A percentile compares a stretch with the other conserved stretches of the same genome.
Evolutionary conservation across 2,797 vertebrate species (phyloP).

Genomic region (Sebastes melanostomus): DNA sequence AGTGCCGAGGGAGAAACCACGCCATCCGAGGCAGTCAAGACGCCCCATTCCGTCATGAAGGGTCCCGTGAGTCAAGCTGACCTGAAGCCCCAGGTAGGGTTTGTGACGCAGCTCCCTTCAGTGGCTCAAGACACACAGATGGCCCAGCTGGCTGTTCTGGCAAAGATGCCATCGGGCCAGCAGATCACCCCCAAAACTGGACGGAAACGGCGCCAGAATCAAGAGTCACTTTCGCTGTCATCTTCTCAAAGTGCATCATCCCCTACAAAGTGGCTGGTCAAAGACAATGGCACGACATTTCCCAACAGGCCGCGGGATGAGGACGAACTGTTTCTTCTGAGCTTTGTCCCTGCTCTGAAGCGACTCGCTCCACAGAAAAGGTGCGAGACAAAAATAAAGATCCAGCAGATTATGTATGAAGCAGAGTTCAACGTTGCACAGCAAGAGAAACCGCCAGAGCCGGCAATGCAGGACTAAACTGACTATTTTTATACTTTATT

Average conservation of each 20-base stretch:
- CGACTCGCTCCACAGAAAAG: conserved; percentile 79
- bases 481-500: conserved; percentile 31
- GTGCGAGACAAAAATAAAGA: conserved; percentile 81
- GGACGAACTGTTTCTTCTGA: conserved; percentile 80
- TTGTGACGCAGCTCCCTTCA: conserved; percentile 44
- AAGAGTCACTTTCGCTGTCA: conserved; percentile 15
- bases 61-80: conserved; percentile 33
- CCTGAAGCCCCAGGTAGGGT: conserved; percentile 50
- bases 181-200: conserved; percentile 45
- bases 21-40: conserved; percentile 37
- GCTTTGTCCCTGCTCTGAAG: conserved; percentile 79
- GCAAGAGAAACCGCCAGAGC: conserved; percentile 41
- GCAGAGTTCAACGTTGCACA: conserved; percentile 73
- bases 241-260: conserved; percentile 21
- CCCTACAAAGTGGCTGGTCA: conserved; percentile 55
- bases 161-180: conserved; percentile 48
- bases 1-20: conserved; percentile 41
- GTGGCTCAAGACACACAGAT: conserved; percentile 51
- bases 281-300: conserved; percentile 48
- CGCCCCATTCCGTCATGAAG: conserved; percentile 35
- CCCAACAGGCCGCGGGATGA: conserved; percentile 68
- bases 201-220: conserved; percentile 49
- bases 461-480: conserved; percentile 34
- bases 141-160: conserved; percentile 47
- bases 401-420: conserved; percentile 82